These are phyloP conservation scores for Onychorhynchus coronatus DNA, from an alignment of 2,113 vertebrate genomes.

Conservation along the genomic window DNA sequence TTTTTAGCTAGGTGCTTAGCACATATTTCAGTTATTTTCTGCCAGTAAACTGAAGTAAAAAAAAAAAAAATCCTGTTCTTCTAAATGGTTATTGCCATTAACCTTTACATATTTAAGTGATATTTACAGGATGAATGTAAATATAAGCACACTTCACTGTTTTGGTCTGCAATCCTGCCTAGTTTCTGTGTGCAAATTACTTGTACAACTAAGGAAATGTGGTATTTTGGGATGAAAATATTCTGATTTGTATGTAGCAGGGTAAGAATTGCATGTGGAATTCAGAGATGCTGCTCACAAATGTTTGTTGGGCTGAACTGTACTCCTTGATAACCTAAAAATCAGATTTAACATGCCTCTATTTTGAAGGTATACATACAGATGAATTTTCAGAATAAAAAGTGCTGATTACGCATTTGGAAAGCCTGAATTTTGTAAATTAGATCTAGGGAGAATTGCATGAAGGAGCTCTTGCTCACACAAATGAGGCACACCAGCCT, in stretches of 20 bases:
- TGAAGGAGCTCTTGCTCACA: background rate
- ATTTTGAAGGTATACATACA: background rate
- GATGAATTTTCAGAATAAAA: background rate
- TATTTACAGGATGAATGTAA: background rate
- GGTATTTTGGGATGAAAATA: background rate
- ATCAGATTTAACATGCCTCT: background rate
- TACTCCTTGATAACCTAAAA: background rate
- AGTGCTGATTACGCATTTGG: background rate
- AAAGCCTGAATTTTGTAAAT: slow-evolving; percentile 4
- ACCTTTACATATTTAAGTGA: background rate
- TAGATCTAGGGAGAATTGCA: background rate
- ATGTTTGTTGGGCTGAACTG: background rate
- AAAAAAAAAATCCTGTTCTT: background rate
- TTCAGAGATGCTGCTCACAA: background rate
- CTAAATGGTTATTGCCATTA: background rate
- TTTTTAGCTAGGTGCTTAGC: background rate
- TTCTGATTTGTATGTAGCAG: background rate
- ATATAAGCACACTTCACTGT: background rate
- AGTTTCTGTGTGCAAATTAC: background rate
- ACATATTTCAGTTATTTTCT: background rate
- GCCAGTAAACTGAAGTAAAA: background rate
- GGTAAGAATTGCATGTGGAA: background rate
- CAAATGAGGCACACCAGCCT: background rate
- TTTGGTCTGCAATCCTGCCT: background rate
- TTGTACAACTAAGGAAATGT: background rate